Evolutionary conservation across 2,888 invertebrate genomes (phyloP), one percentile per base, ranked within the genome.

Genomic region (Epinotia demarniana): DNA sequence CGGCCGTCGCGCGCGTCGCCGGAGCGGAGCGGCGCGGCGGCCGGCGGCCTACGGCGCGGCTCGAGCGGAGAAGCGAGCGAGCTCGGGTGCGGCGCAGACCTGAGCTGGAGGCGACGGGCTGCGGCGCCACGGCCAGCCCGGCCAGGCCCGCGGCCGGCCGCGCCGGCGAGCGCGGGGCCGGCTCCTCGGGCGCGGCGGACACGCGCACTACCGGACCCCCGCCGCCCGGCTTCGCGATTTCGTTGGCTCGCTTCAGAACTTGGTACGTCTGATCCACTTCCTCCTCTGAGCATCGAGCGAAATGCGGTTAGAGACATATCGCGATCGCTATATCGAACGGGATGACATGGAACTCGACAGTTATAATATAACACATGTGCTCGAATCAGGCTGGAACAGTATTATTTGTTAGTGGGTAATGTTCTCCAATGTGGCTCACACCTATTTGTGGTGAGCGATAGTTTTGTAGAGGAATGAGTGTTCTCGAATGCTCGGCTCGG

Each of bases 181-280:
- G 86, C 87, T 87, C 90, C 90, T 93, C 89, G 79, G 81, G 82
- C 81, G 84, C 84, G 75, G 86, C 90, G 81, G 92, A 90, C 89
- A 92, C 92, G 82, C 92, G 92, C 83, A 93, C 93, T 84, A 92
- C 90, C 77, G 91, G 92, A 80, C 90, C 94, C 95, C 87, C 94
- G 94, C 90, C 91, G 86, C 89, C 90, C 86, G 94, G 93, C 90
- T 95, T 95, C 86, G 96, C 95, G 88, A 98, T 97, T 95, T 98
- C 98, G 90, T 97, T 98, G 88, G 98, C 98, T 92, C 98, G 97
- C 95, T 98, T 98, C 95, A 98, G 96, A 91, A 98, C 98, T 95
- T 98, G 98, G 95, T 98, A 98, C 93, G 97, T 98, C 94, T 97
- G 97, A 95, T 98, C 98, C 95, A 98, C 96, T 95, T 98, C 97